These are phyloP conservation scores for Caradrina clavipalpis DNA, from an alignment of 2,888 invertebrate genomes.

Conservation along the genomic window DNA sequence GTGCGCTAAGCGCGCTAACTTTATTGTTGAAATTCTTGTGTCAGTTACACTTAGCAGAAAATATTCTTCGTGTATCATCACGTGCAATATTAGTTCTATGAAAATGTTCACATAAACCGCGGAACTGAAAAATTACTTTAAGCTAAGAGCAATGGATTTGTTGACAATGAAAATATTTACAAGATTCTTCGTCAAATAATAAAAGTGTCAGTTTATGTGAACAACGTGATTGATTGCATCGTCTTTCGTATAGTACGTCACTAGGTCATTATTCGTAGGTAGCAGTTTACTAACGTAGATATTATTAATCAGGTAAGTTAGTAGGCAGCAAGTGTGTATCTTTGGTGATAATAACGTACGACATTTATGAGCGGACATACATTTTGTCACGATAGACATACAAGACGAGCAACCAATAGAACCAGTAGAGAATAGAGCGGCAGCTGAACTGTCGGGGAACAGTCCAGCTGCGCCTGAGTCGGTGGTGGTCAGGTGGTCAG, in stretches of 20 bases:
- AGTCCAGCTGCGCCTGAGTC: constrained; percentile 52
- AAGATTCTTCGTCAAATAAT: constrained; percentile 79
- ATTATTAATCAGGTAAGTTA: constrained; percentile 49
- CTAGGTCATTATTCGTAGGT: constrained; percentile 55
- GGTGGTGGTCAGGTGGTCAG: constrained; percentile 67
- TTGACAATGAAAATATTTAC: constrained; percentile 72
- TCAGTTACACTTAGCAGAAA: constrained; percentile 31
- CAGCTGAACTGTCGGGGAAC: constrained; percentile 64
- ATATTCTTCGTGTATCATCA: constrained; percentile 34
- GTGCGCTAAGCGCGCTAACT: constrained; percentile 21
- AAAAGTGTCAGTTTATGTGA: constrained; percentile 81
- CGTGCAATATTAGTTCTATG: constrained; percentile 60
- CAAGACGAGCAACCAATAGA: constrained; percentile 67
- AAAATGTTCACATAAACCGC: constrained; percentile 72
- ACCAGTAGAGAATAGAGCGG: constrained; percentile 54
- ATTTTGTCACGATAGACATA: constrained; percentile 58
- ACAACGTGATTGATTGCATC: constrained; percentile 81
- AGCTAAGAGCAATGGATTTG: constrained; percentile 57
- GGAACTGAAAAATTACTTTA: constrained; percentile 40
- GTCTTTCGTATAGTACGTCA: constrained; percentile 68
- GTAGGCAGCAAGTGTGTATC: constrained; percentile 40
- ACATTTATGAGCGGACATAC: constrained; percentile 36
- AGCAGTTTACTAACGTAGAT: constrained; percentile 49
- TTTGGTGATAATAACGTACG: constrained; percentile 43
- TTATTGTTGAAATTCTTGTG: constrained; percentile 13